Evolutionary conservation across 2,113 vertebrate genomes (phyloP), one percentile per base, ranked within the genome.

Genomic region (Boulengeromyrus knoepffleri): DNA sequence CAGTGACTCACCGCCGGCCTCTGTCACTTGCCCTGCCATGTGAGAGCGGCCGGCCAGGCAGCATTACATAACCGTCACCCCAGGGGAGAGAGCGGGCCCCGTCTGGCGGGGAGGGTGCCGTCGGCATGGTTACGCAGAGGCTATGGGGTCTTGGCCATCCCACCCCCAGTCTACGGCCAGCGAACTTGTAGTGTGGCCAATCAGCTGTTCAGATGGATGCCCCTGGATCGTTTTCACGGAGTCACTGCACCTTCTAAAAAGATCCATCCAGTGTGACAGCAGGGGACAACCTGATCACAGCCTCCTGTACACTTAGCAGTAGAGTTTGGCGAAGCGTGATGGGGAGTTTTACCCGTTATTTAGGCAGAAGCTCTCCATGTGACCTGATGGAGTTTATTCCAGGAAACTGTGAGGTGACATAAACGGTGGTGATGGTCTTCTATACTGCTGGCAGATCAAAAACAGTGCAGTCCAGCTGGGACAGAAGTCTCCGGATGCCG

Each of bases 181-280:
- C 3, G n/a, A 92, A 92, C 93, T 91, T 89, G 90, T 91, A 89
- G 84, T 47, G 13, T 46, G n/a, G 89, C 21, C n/a, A 49, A 47
- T 85, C 84, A 47, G 84, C 84, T 89, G 36, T 95, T 94, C 94
- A 92, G 94, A 94, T 94, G 94, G 91, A 92, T 42, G 45, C 52
- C 70, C 84, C 58, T 85, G 84, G 88, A 62, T 89, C 87, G 80
- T 91, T 92, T 77, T 90, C 66, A 74, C 12, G 24, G 92, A 88
- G 92, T 90, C 77, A 93, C 91, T 92, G 90, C 85, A 91, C 89
- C 70, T 70, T 39, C 24, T 24, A 45, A 56, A 45, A 70, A 21
- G 46, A 24, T 46, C 5, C 31, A 88, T 77, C 31, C 66, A 74
- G 12, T 36, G n/a, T 49, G 87, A 12, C 39, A 56, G 56, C 56